Conservation (phyloP, 1,140 invertebrate genomes). For the Penaeus chinensis region DNA sequence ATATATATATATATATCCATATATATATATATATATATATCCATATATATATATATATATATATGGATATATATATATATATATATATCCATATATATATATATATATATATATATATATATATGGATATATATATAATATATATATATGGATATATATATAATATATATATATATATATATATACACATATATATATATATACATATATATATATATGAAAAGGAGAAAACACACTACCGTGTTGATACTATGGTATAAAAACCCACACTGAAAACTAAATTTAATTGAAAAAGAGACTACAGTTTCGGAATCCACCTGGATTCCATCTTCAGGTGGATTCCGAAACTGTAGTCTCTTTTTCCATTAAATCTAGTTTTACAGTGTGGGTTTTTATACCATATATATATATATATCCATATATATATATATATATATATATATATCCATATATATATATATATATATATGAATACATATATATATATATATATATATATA, state of each 20-base stretch:
- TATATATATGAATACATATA: conserved; percentile 6
- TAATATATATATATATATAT: neutral
- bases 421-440: no score
- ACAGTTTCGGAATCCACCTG: no score
- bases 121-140: conserved; percentile 1
- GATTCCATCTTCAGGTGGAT: no score
- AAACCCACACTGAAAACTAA: no score
- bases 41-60: conserved; percentile 19
- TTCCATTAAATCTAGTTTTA: no score
- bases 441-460: neutral
- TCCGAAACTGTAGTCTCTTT: no score
- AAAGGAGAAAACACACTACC: no score
- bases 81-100: conserved; percentile 27
- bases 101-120: conserved; percentile 17
- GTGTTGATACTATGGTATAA: no score
- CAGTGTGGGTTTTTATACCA: no score
- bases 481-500: conserved; percentile 12
- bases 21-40: conserved; percentile 8
- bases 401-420: no score
- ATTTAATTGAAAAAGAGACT: no score
- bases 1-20: conserved; percentile 18
- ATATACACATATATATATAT: conserved; percentile 11
- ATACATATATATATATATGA: neutral
- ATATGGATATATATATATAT: conserved; percentile 24
- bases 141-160: neutral